Base-by-base conservation (phyloP, 2,888 invertebrate genomes). In the Amorpha juglandis region DNA sequence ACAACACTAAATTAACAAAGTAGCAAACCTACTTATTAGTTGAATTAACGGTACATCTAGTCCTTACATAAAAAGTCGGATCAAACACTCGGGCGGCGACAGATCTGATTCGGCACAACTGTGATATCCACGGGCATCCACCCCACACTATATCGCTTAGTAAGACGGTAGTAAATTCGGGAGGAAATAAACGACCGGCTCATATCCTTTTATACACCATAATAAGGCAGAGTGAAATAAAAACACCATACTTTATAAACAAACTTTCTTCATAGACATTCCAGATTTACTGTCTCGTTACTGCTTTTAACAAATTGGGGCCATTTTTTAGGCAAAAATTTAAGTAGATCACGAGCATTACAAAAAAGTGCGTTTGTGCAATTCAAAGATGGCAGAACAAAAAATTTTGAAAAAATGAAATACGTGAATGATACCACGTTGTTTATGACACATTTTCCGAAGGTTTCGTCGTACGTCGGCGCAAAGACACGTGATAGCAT, bases 81-180 rank as follows among this genome's bases (percentile, higher is more conserved):
- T 55, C 12, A 51, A 42, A 51, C 21, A 38, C 21, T 51, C n/a
- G 11, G 42, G 11, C 63, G 19, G 63, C 63, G 12, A 51, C 51
- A 63, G 16, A 19, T 51, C 51, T 16, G 9, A 38, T 9, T 63
- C 58, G 38, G 63, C 19, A 42, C 11, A 19, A 35, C 53, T 16
- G 33, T 51, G 51, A 63, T 51, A 58, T 38, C 58, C 6, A 6
- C 48, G 51, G 33, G 12, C 63, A 21, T 51, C 51, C 58, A 63
- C 63, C 67, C 50, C 50, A 35, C 52, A 42, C 3, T 38, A 38
- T 42, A 11, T 38, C 55, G 58, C 50, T 58, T 67, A 38, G 67
- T 66, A 66, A 66, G 63, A 52, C 19, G 52, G 50, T 48, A 48
- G 55, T 58, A 67, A 52, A 42, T 66, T 58, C 19, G 42, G 19